These are phyloP conservation scores for Cacatua alba DNA, from an alignment of 2,113 vertebrate genomes.

Conservation along the genomic window DNA sequence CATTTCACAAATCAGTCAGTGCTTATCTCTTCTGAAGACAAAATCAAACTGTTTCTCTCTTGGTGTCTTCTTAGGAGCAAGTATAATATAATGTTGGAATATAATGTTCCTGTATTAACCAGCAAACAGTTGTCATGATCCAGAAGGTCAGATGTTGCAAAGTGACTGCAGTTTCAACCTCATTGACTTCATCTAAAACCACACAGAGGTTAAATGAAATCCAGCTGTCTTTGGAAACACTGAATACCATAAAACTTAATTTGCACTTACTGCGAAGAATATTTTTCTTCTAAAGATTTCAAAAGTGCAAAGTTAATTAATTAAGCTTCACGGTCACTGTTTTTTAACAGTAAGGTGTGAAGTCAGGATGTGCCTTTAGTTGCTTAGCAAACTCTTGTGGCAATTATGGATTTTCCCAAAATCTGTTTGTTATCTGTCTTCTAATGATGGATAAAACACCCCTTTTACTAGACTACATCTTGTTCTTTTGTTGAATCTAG, in stretches of 20 bases:
- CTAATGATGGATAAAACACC: neutral
- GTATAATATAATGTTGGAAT: too few relatives aligned
- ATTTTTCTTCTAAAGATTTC: slow-evolving; percentile 1
- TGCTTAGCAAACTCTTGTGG: neutral
- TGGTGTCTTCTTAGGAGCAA: too few relatives aligned
- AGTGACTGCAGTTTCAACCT: neutral
- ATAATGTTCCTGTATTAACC: too few relatives aligned
- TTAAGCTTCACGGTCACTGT: neutral
- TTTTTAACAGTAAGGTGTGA: neutral
- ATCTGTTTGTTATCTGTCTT: neutral
- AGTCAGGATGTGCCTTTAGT: neutral
- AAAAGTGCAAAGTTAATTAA: neutral
- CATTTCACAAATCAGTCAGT: too few relatives aligned
- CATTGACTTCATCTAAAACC: neutral
- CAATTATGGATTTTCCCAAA: neutral
- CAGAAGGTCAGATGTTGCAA: neutral
- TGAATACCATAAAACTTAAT: slow-evolving; percentile 25
- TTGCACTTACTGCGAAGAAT: neutral
- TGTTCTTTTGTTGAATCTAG: neutral
- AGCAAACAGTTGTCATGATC: neutral
- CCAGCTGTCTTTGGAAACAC: slow-evolving; percentile 16
- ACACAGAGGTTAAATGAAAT: neutral
- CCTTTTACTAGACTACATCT: neutral
- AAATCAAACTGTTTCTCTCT: too few relatives aligned
- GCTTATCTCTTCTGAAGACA: too few relatives aligned